Percentiles rank a stretch among this genome's conserved stretches.
Conservation (phyloP, 2,797 vertebrate species). For the Pseudomugil tenellus region DNA sequence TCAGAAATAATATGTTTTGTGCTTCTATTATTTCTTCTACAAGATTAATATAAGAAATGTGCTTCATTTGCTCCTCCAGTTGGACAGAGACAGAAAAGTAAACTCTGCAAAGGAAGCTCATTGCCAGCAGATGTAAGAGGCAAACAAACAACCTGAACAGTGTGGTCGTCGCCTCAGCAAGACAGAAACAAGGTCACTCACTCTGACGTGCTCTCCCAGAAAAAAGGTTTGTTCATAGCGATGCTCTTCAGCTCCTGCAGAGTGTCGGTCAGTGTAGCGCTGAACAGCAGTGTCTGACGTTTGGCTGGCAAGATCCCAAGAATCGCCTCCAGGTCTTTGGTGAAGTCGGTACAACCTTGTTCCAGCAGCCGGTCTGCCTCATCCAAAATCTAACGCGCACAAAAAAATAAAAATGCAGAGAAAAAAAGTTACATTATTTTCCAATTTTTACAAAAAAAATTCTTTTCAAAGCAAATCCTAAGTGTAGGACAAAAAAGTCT, state of each 20-base stretch:
- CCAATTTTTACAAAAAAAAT: neutral
- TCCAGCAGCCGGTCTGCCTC: conserved; percentile 94
- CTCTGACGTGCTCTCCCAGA: conserved; percentile 92
- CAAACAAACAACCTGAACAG: neutral
- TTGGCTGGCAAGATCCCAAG: conserved; percentile 81
- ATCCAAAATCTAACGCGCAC: conserved; percentile 87
- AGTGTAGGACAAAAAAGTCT: no score
- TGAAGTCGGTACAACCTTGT: conserved; percentile 94
- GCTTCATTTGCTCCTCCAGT: conserved; percentile 1
- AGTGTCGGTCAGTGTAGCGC: conserved; percentile 92
- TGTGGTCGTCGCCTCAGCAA: neutral
- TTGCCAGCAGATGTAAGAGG: neutral
- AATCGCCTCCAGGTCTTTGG: conserved; percentile 91
- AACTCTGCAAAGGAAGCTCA: neutral
- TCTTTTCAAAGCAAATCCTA: no score
- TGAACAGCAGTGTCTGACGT: conserved; percentile 94
- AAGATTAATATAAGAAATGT: neutral
- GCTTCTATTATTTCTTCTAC: neutral
- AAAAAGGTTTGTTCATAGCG: conserved; percentile 92
- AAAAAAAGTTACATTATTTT: neutral
- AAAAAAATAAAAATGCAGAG: neutral
- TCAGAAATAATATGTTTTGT: neutral
- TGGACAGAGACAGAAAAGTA: neutral
- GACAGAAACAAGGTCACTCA: conserved; percentile 69
- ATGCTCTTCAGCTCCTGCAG: conserved; percentile 88